Evolutionary conservation across 1,140 invertebrate genomes (phyloP).

Genomic region (Batillaria attramentaria): DNA sequence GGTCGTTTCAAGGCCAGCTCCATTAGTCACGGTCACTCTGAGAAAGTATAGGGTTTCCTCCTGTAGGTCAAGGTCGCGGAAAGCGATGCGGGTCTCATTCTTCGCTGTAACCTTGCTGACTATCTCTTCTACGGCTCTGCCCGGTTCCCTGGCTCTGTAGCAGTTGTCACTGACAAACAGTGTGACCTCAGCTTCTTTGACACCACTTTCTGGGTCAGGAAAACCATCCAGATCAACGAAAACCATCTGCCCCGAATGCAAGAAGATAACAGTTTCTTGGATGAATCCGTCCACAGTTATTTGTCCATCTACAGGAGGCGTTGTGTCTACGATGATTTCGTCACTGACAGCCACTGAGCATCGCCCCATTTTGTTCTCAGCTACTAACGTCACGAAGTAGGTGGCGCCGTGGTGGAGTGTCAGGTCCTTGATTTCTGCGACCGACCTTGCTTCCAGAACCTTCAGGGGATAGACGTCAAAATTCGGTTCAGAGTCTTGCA

Average conservation of each 20-base stretch:
- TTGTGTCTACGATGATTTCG: not conserved
- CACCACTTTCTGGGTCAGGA: constrained; percentile 39
- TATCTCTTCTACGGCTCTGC: not conserved
- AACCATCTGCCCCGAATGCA: not conserved
- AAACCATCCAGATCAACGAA: not conserved
- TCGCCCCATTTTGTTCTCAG: constrained; percentile 16
- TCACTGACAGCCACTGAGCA: constrained; percentile 18
- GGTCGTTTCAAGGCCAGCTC: constrained; percentile 8
- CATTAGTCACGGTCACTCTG: constrained; percentile 11
- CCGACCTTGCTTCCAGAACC: not conserved
- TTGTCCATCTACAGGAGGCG: not conserved
- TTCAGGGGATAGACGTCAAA: constrained; percentile 5
- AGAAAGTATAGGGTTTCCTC: constrained; percentile 4
- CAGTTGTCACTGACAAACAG: constrained; percentile 15
- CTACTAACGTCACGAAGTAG: constrained; percentile 23
- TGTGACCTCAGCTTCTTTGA: constrained; percentile 23
- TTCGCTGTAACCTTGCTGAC: not conserved
- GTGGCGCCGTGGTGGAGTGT: not conserved
- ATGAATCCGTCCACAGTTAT: not conserved
- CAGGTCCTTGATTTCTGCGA: not conserved
- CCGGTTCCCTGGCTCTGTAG: not conserved
- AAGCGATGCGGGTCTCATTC: not conserved
- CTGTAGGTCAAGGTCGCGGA: not conserved
- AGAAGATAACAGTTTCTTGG: not conserved
- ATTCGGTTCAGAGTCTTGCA: not conserved